Base-by-base conservation (phyloP, 1,140 invertebrate genomes). In the Bradynema listronoti region DNA sequence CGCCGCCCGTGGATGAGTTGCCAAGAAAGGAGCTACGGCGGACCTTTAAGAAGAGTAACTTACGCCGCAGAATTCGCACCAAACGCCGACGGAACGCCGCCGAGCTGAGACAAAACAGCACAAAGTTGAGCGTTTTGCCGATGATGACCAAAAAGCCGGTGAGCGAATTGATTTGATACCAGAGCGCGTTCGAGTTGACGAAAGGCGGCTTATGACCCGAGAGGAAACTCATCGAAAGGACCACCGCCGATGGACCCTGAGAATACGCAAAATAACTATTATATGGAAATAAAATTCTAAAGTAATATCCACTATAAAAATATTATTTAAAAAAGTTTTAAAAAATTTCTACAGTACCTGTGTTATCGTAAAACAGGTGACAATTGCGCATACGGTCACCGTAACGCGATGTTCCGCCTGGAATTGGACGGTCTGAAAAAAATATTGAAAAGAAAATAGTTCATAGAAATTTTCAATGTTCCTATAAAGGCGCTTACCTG, bases 391-490 rank as follows among this genome's bases (percentile, higher is more conserved):
- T 41, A 66, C 59, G 27, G 62, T 62, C 11, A 66, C 39, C n/a
- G 64, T 73, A 7, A 69, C 58, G 25, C 65, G 64, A 39, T 73
- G 69, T 54, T 69, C 67, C 19, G 58, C 69, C 42, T 59, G 57
- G 41, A 56, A 65, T 53, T 65, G 63, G 27, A 43, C 39, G 9
- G 52, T 65, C 63, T 65, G 45, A 24, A 62, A 25, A 49, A 57
- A 41, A 54, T 34, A 24, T 30, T 42, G 27, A 19, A 24, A 11
- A 34, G 22, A 4, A 29, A 34, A 41, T 22, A 27, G 2, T 30
- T 27, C n/a, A 11, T 3, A 19, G n/a, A 25, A 54, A 60, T 47
- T 57, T 58, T 65, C 7, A 45, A 6, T 30, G 30, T 9, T 69
- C 27, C 16, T 19, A 42, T 29, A 56, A 16, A 24, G 47, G 9